Evolutionary conservation across 2,113 vertebrate genomes (phyloP), one percentile per base, ranked within the genome.

Genomic region (Leuciscus idus): DNA sequence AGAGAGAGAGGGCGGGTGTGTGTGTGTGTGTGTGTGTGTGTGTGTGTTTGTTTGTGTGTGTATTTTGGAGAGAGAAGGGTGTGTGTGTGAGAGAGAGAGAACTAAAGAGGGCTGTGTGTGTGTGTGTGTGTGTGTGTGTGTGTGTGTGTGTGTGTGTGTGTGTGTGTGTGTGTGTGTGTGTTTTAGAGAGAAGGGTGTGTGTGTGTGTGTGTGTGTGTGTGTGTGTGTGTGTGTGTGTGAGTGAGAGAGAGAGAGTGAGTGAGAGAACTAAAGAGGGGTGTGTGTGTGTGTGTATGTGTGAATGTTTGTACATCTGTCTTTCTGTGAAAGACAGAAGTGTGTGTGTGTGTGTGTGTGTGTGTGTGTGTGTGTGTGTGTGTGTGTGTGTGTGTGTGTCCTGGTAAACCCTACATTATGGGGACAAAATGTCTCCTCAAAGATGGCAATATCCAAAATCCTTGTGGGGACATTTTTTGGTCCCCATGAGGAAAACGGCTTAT

Each of bases 321-420:
- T 89, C 82, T 87, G 89, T 86, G 73, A 68, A 86, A 89, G 86
- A 75, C 80, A 91, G 90, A 89, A 90, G 92, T 61, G 90, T 91
- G 89, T 91, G 91, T 91, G 8, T 89, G 92, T 48, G 90, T 91
- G 89, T 91, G 91, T 91, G 92, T 48, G 90, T 89, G 92, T 48
- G 90, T 91, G 89, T 91, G 91, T 91, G 92, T 61, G 90, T 91
- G 89, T 91, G 91, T 91, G 33, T 33, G 33, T 33, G 33, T 33
- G 36, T 36, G 36, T 36, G 36, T 36, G 5, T 36, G 36, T 6
- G 43, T 9, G 43, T 43, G 8, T 9, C 43, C 43, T 43, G 43
- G 43, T 9, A 43, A 43, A 43, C 43, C 43, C 43, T 43, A 43
- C 8, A 43, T 43, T 43, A 10, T 43, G 43, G 43, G 43, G 9